phyloP scores from a whole-genome alignment of 2,888 invertebrate species.

The Clostera curtula region DNA sequence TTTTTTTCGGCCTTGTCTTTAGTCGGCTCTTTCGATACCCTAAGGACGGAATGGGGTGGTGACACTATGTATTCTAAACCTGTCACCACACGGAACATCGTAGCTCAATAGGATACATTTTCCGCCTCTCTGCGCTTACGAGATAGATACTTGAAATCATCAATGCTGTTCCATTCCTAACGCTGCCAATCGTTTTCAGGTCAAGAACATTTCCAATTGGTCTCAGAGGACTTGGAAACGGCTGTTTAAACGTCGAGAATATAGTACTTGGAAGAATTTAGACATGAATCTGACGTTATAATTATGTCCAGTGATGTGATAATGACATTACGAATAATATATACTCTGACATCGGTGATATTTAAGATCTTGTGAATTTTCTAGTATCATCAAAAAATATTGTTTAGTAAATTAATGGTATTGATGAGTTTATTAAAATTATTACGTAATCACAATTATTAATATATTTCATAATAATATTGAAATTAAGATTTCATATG shows the following conservation, averaged over 20 bases:
- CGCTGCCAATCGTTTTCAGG: conserved; percentile 57
- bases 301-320: conserved; percentile 13
- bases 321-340: conserved; percentile 19
- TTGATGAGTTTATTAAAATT: conserved; percentile 12
- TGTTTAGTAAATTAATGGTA: conserved; percentile 21
- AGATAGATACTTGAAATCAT: no score
- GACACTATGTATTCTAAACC: no score
- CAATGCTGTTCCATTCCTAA: no score
- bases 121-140: no score
- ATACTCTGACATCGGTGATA: conserved; percentile 51
- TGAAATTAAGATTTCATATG: no score
- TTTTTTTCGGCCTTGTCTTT: no score
- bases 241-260: conserved; percentile 47
- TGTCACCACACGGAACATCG: no score
- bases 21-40: no score
- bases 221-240: conserved; percentile 68
- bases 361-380: conserved; percentile 39
- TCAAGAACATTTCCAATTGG: conserved; percentile 72
- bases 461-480: no score
- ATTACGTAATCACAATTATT: conserved; percentile 13
- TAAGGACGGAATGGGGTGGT: no score
- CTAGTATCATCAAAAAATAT: conserved; percentile 23
- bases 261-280: no score
- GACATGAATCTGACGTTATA: background rate
- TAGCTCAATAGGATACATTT: no score